phyloP scores from a whole-genome alignment of 2,113 vertebrate species.

The Aphelocoma coerulescens region DNA sequence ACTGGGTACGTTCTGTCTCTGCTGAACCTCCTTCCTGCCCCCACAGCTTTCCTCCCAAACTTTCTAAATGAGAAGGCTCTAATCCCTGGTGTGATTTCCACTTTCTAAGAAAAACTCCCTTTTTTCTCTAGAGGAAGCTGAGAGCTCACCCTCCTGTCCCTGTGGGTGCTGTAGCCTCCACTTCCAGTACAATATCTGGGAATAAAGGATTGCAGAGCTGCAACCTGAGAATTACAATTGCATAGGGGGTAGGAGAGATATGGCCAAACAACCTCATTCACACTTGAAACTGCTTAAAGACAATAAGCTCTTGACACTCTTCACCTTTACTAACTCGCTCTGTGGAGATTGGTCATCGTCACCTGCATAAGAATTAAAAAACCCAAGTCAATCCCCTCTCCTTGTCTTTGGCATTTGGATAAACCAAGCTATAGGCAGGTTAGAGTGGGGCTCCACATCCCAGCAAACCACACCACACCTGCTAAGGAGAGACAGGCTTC shows the following conservation, averaged over 20 bases:
- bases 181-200: slow-evolving; percentile 35
- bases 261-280: slow-evolving; percentile 10
- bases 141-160: slow-evolving; percentile 15
- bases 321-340: neutral
- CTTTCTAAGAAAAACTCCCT: slow-evolving; percentile 24
- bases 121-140: neutral
- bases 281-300: neutral
- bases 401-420: slow-evolving; percentile 61
- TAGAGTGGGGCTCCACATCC: neutral
- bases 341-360: neutral
- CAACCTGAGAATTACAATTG: slow-evolving; percentile 56
- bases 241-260: slow-evolving; percentile 53
- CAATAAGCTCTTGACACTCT: neutral
- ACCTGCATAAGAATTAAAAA: neutral
- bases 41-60: slow-evolving; percentile 42
- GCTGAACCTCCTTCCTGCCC: slow-evolving; percentile 37
- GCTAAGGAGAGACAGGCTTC: slow-evolving; percentile 15
- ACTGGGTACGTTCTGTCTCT: slow-evolving; percentile 59
- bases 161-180: slow-evolving; percentile 3
- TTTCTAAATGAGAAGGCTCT: slow-evolving; percentile 42
- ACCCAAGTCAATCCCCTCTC: neutral
- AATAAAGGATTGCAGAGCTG: slow-evolving; percentile 42
- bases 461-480: neutral
- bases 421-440: slow-evolving; percentile 41
- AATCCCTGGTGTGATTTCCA: slow-evolving; percentile 20